These are phyloP conservation scores for Montipora efflorescens DNA, from an alignment of 64 coral and sea anemone genomes.

Conservation along the genomic window DNA sequence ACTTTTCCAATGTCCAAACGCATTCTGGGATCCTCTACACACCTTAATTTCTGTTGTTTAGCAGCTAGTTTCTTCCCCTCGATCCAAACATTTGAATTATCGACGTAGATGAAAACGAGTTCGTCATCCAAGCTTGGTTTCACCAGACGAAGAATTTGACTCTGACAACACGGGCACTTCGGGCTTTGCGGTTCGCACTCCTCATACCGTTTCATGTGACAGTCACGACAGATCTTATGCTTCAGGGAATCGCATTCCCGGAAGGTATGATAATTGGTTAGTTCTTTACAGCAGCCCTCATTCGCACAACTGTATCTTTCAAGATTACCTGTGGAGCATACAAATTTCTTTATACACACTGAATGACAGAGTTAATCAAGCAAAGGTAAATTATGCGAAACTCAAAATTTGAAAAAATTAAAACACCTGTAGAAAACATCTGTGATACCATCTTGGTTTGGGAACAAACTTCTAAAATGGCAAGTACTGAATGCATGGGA, in stretches of 20 bases:
- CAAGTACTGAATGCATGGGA: too few relatives aligned
- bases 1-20: conserved; percentile 33
- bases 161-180: neutral
- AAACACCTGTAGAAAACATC: too few relatives aligned
- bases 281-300: neutral
- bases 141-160: neutral
- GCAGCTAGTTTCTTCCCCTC: conserved; percentile 31
- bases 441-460: too few relatives aligned
- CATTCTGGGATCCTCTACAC: neutral
- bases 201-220: neutral
- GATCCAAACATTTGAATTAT: conserved; percentile 49
- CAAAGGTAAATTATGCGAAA: neutral
- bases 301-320: neutral
- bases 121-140: neutral
- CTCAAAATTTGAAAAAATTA: too few relatives aligned
- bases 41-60: neutral
- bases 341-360: neutral
- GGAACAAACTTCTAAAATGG: too few relatives aligned
- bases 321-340: neutral
- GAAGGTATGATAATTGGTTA: conserved; percentile 6
- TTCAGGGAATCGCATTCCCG: neutral
- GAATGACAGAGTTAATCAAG: neutral
- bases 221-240: neutral
- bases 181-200: neutral
- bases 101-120: conserved; percentile 25